These are phyloP conservation scores for Baronia brevicornis DNA, from an alignment of 2,888 invertebrate genomes.

Conservation along the genomic window DNA sequence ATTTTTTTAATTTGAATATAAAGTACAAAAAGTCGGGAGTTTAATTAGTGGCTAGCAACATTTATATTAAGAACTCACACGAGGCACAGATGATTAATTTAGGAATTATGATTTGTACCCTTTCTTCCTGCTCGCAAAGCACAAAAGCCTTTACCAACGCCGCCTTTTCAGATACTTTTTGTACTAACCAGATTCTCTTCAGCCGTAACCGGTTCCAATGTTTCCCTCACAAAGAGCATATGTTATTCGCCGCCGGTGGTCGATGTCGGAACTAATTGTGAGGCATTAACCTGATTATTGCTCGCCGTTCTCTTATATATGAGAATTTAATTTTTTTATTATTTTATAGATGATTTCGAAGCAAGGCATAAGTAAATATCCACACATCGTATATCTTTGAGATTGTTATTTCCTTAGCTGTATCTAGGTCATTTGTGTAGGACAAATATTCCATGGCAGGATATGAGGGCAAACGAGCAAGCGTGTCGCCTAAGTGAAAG, in stretches of 20 bases:
- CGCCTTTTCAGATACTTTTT: conserved; percentile 10
- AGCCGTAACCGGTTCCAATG: conserved; percentile 30
- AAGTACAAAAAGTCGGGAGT: not conserved
- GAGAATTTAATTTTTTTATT: conserved; percentile 12
- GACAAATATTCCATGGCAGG: too few species aligned
- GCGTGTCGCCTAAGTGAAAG: too few species aligned
- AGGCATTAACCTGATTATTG: conserved; percentile 48
- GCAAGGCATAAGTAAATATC: too few species aligned
- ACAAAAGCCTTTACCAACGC: conserved; percentile 10
- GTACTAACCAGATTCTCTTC: conserved; percentile 13
- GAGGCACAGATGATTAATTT: conserved; percentile 3
- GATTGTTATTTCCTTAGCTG: too few species aligned
- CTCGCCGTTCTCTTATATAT: conserved; percentile 16
- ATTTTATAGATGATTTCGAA: conserved; percentile 5
- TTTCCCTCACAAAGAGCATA: conserved; percentile 24
- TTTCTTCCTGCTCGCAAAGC: conserved; percentile 6
- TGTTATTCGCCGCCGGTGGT: conserved; percentile 44
- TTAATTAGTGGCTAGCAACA: not conserved
- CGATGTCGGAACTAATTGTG: conserved; percentile 47
- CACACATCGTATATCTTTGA: too few species aligned
- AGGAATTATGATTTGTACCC: conserved; percentile 7
- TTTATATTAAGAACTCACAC: too few species aligned
- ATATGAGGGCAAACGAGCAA: too few species aligned
- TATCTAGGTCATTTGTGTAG: too few species aligned
- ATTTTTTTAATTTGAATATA: too few species aligned